These are phyloP conservation scores for Agapornis canus DNA, from an alignment of 2,797 vertebrate species.

Conservation along the genomic window DNA sequence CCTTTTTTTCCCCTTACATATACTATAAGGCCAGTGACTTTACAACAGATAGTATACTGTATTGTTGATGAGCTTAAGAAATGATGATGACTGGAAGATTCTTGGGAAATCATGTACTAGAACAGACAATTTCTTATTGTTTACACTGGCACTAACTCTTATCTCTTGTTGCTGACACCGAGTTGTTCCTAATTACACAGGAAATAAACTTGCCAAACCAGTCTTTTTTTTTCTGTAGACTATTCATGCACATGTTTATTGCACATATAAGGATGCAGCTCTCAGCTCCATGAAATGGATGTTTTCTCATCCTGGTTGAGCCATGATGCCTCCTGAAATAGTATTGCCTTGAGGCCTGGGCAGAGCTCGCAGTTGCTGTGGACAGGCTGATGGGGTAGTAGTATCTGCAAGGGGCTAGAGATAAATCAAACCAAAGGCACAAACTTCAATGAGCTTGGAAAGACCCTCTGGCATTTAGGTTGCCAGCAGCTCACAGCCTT, in stretches of 20 bases:
- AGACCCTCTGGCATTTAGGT: neutral
- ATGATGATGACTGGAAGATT: neutral
- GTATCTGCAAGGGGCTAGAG: accelerated
- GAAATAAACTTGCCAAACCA: neutral
- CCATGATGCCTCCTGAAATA: neutral
- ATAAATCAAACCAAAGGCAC: neutral
- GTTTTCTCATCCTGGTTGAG: neutral
- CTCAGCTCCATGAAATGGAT: neutral
- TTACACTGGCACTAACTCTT: neutral
- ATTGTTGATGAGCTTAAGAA: neutral
- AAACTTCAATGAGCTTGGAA: neutral
- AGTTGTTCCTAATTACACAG: neutral
- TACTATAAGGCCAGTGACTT: neutral
- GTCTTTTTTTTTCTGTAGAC: neutral
- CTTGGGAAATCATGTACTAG: neutral
- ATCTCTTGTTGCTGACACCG: neutral
- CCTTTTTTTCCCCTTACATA: neutral
- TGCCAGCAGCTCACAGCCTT: neutral
- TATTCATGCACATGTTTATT: neutral
- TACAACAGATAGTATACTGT: too few relatives aligned
- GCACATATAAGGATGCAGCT: neutral
- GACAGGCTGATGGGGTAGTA: neutral
- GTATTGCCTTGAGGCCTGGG: neutral
- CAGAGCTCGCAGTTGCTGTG: neutral
- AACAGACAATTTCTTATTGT: neutral